Base-by-base conservation (phyloP, 2,113 vertebrate genomes). In the Tor tambroides region DNA sequence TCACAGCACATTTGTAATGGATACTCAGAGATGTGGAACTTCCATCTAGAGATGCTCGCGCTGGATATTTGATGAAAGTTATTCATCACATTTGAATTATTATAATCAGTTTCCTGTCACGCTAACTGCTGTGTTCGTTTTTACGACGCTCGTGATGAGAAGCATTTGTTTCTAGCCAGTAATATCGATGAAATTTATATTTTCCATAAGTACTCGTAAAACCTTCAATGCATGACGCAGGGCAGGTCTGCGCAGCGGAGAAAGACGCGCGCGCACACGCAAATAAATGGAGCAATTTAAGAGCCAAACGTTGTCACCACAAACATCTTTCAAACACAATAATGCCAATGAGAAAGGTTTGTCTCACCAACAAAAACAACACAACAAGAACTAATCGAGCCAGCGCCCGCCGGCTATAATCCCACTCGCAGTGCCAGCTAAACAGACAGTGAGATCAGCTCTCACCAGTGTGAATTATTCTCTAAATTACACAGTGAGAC, bases 71-170 rank as follows among this genome's bases (percentile, higher is more conserved):
- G 96, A 97, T 98, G 97, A 98, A 97, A 97, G 95, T 95, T 96
- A 96, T 98, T 96, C 96, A 97, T 99, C 96, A 98, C 96, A 94
- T 94, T 96, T 97, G 96, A 97, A 96, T 95, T 95, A 96, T 97
- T 97, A 97, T 97, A 96, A 98, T 98, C 96, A 97, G 96, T 97
- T 98, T 96, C 95, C 96, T 96, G 96, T 97, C 96, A 96, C 95
- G 96, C 96, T 96, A 97, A 96, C 96, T 95, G 96, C 96, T 95
- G 88, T 85, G 95, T 94, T 95, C 95, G 94, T 95, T 95, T 96
- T 95, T 96, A 95, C 95, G 95, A 96, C 93, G 94, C 96, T 92
- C 92, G 91, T 93, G 94, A 94, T 92, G 95, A 95, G 94, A 92
- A 92, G 94, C 95, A 96, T 96, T 96, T 97, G 96, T 96, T 96